Conservation (phyloP, 92 coral and sea anemone genomes). For the Siderastrea siderea region DNA sequence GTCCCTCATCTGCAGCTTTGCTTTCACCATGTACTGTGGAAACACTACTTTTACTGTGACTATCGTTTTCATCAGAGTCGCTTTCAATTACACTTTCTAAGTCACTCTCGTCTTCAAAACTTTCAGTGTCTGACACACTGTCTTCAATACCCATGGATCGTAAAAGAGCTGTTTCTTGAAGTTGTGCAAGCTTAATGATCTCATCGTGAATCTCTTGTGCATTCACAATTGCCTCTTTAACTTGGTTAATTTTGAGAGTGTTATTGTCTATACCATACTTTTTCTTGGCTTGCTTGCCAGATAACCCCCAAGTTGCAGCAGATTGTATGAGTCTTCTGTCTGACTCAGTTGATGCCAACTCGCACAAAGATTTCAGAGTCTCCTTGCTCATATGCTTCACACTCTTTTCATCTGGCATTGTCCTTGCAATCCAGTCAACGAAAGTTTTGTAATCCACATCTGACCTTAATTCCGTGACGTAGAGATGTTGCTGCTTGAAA, state of each 20-base stretch:
- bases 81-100: not conserved
- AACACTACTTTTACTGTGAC: not conserved
- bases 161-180: conserved; percentile 58
- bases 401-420: too few species aligned
- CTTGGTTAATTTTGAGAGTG: conserved; percentile 41
- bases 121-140: not conserved
- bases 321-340: too few species aligned
- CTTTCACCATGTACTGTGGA: not conserved
- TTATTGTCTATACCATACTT: conserved; percentile 31
- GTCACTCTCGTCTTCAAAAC: not conserved
- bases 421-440: too few species aligned
- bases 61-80: not conserved
- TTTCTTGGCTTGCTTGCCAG: conserved; percentile 41
- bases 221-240: conserved; percentile 47
- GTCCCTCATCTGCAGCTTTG: not conserved
- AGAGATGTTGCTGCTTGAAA: too few species aligned
- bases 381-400: too few species aligned
- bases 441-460: too few species aligned
- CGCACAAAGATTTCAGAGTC: too few species aligned
- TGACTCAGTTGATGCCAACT: too few species aligned
- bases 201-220: conserved; percentile 43
- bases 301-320: too few species aligned
- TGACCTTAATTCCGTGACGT: too few species aligned
- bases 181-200: conserved; percentile 44
- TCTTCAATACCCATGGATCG: conserved; percentile 53